phyloP scores from a whole-genome alignment of 2,797 vertebrate species.

The Poeciliopsis gracilis region DNA sequence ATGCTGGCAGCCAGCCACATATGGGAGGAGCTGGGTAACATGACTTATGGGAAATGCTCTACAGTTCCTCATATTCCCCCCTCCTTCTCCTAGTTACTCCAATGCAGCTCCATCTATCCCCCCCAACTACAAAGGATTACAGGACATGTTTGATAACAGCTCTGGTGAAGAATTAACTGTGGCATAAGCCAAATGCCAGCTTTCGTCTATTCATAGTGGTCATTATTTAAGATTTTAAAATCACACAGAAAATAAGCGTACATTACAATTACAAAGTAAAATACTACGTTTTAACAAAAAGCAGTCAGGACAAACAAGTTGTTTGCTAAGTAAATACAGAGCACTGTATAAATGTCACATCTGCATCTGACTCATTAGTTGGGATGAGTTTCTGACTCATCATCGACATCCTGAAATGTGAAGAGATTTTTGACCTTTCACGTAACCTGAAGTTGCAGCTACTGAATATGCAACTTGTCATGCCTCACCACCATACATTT shows the following conservation, averaged over 20 bases:
- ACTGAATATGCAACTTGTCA: constrained; percentile 9
- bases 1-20: constrained; percentile 65
- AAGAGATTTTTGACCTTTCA: constrained; percentile 36
- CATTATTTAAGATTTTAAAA: neutral
- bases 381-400: constrained; percentile 9
- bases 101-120: constrained; percentile 42
- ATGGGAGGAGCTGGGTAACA: constrained; percentile 66
- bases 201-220: neutral
- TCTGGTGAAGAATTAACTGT: constrained; percentile 20
- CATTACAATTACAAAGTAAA: neutral
- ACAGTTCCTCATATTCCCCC: constrained; percentile 74
- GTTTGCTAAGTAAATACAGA: neutral
- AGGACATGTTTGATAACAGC: constrained; percentile 36
- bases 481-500: neutral
- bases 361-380: neutral
- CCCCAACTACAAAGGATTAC: constrained; percentile 34
- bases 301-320: neutral
- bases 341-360: constrained; percentile 1
- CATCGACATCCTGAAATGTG: neutral
- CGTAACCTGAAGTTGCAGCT: neutral
- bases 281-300: constrained; percentile 12
- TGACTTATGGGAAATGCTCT: constrained; percentile 84
- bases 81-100: constrained; percentile 39
- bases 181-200: constrained; percentile 2
- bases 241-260: neutral